A percentile compares a stretch with the other conserved stretches of the same genome.
phyloP scores from a whole-genome alignment of 2,113 vertebrate species.

The Crotalus horridus region DNA sequence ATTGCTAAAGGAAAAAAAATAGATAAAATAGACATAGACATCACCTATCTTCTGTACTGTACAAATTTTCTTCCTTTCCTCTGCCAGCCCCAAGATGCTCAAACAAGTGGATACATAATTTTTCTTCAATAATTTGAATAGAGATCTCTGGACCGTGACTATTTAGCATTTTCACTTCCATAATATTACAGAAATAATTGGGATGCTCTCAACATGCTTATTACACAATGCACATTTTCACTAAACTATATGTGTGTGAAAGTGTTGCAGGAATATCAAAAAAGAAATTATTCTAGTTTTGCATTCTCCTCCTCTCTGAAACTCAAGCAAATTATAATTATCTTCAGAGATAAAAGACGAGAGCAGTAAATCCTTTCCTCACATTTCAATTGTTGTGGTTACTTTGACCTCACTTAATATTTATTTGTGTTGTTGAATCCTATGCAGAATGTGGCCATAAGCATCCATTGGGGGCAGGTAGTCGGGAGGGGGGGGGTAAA shows the following conservation, averaged over 20 bases:
- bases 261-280: neutral
- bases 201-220: slow-evolving; percentile 37
- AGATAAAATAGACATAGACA: neutral
- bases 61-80: accelerated
- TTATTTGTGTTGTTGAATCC: slow-evolving; percentile 52
- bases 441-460: neutral
- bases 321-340: slow-evolving; percentile 77
- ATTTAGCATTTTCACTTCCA: slow-evolving; percentile 38
- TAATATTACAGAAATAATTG: slow-evolving; percentile 52
- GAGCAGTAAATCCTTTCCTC: slow-evolving; percentile 75
- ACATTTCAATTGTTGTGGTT: slow-evolving; percentile 77
- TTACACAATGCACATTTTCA: slow-evolving; percentile 61
- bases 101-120: slow-evolving; percentile 46
- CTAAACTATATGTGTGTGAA: slow-evolving; percentile 31
- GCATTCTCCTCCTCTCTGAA: slow-evolving; percentile 68
- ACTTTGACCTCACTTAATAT: slow-evolving; percentile 69
- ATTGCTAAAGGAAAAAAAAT: neutral
- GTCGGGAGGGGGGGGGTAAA: neutral
- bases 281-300: slow-evolving; percentile 67
- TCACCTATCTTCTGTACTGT: neutral
- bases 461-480: neutral
- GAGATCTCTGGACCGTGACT: slow-evolving; percentile 49
- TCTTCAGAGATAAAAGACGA: slow-evolving; percentile 76
- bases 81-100: slow-evolving; percentile 36
- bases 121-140: slow-evolving; percentile 52